phyloP scores from a whole-genome alignment of 23 tunicate species.

The Phallusia fumigata region DNA sequence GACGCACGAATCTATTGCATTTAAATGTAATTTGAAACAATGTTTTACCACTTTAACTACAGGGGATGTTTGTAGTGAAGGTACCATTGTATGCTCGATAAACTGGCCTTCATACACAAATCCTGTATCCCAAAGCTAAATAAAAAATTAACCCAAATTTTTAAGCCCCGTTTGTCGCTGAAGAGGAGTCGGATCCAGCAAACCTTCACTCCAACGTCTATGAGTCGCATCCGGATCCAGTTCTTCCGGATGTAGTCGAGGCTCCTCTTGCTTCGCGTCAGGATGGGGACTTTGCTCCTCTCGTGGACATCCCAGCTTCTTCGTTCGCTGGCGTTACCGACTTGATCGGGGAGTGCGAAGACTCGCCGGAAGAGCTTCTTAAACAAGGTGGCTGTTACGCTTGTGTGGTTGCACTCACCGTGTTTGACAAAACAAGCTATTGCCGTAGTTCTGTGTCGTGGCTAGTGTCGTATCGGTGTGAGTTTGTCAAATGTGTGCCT shows the following conservation, averaged over 20 bases:
- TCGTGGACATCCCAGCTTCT: background rate
- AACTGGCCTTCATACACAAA: too few species aligned
- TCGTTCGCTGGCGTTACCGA: background rate
- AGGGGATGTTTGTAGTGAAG: too few species aligned
- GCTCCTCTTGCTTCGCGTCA: background rate
- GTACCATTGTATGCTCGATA: too few species aligned
- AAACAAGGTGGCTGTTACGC: slow-evolving; percentile 8
- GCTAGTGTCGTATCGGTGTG: background rate
- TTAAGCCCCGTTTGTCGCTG: slow-evolving; percentile 1
- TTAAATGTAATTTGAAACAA: too few species aligned
- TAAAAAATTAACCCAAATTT: background rate
- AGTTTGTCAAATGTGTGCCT: background rate
- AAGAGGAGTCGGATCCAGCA: background rate
- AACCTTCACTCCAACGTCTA: slow-evolving; percentile 9
- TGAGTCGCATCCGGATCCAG: background rate
- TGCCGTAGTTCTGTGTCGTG: background rate
- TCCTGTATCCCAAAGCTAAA: too few species aligned
- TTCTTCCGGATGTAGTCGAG: slow-evolving; percentile 1
- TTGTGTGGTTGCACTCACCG: background rate
- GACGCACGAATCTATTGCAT: too few species aligned
- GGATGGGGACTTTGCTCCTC: background rate
- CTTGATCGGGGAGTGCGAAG: slow-evolving; percentile 1
- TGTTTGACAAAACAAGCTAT: background rate
- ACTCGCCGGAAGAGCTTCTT: background rate
- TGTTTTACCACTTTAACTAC: too few species aligned